Conservation (phyloP, 2,113 vertebrate genomes). For the Ursus arctos region DNA sequence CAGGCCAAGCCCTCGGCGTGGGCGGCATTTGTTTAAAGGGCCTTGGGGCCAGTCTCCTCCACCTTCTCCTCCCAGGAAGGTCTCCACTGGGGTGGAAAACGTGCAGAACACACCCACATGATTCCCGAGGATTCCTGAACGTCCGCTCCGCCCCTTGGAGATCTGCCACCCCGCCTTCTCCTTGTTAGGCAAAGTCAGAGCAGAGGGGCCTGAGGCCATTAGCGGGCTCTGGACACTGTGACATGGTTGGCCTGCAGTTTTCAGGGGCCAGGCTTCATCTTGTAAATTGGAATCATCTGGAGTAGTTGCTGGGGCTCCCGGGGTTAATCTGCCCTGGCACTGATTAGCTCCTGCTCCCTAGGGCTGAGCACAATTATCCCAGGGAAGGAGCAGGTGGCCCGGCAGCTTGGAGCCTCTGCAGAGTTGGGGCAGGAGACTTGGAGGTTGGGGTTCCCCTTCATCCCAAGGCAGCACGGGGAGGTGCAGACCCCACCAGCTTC, state of each 20-base stretch:
- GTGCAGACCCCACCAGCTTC: background rate
- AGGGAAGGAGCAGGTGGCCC: too few species aligned
- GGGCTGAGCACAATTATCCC: background rate
- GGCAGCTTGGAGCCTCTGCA: background rate
- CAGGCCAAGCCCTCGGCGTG: background rate
- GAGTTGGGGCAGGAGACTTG: too few species aligned
- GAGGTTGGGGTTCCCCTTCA: background rate
- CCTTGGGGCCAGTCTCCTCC: background rate
- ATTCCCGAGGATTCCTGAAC: background rate
- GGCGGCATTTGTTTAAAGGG: background rate
- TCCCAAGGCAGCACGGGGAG: background rate
- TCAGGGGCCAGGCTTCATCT: background rate
- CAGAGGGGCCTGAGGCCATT: rapidly evolving
- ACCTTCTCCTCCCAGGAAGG: background rate
- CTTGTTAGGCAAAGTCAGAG: background rate
- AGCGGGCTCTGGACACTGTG: background rate
- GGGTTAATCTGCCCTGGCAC: background rate
- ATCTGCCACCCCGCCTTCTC: rapidly evolving
- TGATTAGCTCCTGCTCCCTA: background rate
- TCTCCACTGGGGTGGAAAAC: background rate
- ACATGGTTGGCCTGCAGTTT: background rate
- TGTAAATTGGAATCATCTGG: background rate
- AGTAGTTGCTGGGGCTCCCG: background rate
- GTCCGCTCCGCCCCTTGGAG: background rate
- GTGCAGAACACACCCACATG: too few species aligned